Conservation (phyloP, 2,113 vertebrate genomes). For the Sinocyclocheilus maitianheensis region DNA sequence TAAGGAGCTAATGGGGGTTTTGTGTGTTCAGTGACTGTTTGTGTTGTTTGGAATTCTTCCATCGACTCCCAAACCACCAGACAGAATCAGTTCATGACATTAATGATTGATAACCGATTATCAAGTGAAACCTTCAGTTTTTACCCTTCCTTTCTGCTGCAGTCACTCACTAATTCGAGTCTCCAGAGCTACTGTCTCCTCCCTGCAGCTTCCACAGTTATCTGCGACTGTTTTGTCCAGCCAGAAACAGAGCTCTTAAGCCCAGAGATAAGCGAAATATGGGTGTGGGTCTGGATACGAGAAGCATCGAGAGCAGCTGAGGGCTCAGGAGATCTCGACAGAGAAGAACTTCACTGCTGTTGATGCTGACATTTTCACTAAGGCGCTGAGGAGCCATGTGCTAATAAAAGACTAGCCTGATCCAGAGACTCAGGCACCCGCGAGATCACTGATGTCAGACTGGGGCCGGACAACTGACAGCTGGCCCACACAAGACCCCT, state of each 20-base stretch:
- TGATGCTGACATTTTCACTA: slow-evolving; percentile 53
- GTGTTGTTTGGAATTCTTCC: neutral
- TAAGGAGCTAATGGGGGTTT: neutral
- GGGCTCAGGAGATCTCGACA: slow-evolving; percentile 28
- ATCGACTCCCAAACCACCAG: neutral
- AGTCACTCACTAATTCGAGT: neutral
- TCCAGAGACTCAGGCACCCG: slow-evolving; percentile 60
- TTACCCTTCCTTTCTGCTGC: neutral
- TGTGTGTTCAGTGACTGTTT: neutral
- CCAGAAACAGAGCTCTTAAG: slow-evolving; percentile 69
- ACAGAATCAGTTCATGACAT: neutral
- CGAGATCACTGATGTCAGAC: slow-evolving; percentile 44
- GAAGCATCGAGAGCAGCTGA: slow-evolving; percentile 32
- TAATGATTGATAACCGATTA: neutral
- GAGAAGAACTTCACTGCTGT: slow-evolving; percentile 47
- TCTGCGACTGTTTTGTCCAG: slow-evolving; percentile 21
- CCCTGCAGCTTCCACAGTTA: neutral
- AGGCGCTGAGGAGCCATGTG: slow-evolving; percentile 31
- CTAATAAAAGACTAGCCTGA: slow-evolving; percentile 71
- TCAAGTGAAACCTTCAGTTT: neutral
- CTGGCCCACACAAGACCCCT: slow-evolving; percentile 32
- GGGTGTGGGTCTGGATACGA: slow-evolving; percentile 50
- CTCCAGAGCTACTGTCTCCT: neutral
- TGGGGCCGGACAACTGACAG: slow-evolving; percentile 42
- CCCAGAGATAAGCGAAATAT: slow-evolving; percentile 69